Base-by-base conservation (phyloP, 2,888 invertebrate genomes). In the Malthinus seriepunctatus region DNA sequence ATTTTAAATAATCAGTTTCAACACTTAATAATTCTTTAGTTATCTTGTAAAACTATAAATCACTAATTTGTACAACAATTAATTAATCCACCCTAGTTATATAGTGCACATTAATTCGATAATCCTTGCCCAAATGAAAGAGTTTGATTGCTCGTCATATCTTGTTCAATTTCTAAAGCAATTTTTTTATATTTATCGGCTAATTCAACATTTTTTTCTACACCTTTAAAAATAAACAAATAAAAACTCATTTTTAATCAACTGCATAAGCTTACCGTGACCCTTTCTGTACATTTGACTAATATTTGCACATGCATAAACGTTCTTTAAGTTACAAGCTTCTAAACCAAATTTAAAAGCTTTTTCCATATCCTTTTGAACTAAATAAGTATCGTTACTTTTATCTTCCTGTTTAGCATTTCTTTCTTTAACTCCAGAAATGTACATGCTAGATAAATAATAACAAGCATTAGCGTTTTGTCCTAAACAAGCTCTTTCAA, bases 231-330 rank as follows among this genome's bases (percentile, higher is more conserved):
- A 35, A 31, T 8, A 32, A 12, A n/a, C 3, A 12, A 54, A 11
- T 15, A 9, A n/a, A 42, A 42, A 15, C 15, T n/a, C 8, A 15
- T 4, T 42, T 23, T 42, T 8, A 15, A 6, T n/a, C 6, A 23
- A 39, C 3, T n/a, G 5, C 15, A 12, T 2, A 8, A 47, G 6
- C 32, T 63, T 63, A 74, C 95, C 95, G 63, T 95, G 92, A 9
- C 95, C 95, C 73, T 86, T 86, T 32, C 83, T 83, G 75, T 92
- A 91, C 91, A 95, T 94, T 76, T 90, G 86, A 72, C 94, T 89
- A 1, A 96, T 81, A 80, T 97, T 97, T 0, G 90, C 89, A 80
- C 98, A 98, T 0, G 93, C 91, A 72, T 89, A 90, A 75, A 93
- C 86, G 73, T 95, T 90, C 0, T 90, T 91, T 0, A 88, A 78